Evolutionary conservation across 2,113 vertebrate genomes (phyloP).

Genomic region (Axis porcinus): DNA sequence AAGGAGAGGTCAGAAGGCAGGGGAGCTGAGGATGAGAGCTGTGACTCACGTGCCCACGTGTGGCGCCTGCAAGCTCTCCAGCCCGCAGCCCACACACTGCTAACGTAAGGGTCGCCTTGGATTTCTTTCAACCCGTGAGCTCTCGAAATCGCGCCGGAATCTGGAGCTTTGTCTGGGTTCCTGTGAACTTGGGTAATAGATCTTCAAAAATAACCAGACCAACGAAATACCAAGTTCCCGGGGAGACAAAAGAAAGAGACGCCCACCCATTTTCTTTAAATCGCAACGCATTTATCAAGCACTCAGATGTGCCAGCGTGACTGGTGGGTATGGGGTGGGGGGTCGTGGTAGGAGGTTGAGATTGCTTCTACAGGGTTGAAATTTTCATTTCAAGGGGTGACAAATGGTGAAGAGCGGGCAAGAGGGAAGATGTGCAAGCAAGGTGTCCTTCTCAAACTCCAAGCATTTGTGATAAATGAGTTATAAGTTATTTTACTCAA

Average conservation of each 20-base stretch:
- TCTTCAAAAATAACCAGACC: not conserved
- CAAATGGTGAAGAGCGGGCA: not conserved
- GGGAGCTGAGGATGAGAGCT: not conserved
- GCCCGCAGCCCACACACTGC: fast-evolving
- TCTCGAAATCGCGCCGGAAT: not conserved
- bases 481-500: not conserved
- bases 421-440: not conserved
- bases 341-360: not conserved
- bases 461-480: not conserved
- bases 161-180: not conserved
- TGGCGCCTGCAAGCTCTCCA: not conserved
- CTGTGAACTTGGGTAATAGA: not conserved
- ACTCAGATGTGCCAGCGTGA: not conserved
- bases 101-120: not conserved
- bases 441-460: not conserved
- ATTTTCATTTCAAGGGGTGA: not conserved
- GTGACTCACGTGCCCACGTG: constrained; percentile 67
- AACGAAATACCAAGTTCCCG: not conserved
- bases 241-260: not conserved
- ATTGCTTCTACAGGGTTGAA: not conserved
- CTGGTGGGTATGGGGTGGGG: not conserved
- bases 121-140: not conserved
- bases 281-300: not conserved
- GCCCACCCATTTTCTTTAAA: not conserved
- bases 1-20: constrained; percentile 22